Base-by-base conservation (phyloP, 2,797 vertebrate genomes). In the Anabas testudineus region DNA sequence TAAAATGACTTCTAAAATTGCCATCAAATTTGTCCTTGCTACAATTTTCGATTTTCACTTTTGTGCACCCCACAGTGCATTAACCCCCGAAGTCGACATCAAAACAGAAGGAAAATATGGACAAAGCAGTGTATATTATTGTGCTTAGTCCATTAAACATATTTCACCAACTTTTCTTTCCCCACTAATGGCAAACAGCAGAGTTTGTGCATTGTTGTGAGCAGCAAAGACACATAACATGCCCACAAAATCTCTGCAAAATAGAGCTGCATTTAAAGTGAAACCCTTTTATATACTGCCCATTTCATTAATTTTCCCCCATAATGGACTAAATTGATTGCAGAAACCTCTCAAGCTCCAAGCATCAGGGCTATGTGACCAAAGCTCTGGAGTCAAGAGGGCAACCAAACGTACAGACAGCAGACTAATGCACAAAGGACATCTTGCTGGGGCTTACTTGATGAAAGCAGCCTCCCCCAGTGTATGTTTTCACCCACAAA, bases 311-410 rank as follows among this genome's bases (percentile, higher is more conserved):
- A 88, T 89, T 87, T 78, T 34, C 71, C 37, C 26, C 32, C 61
- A 82, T 88, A 86, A 91, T 89, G 89, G 89, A 78, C 75, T 57
- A 71, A 87, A 91, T 92, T 92, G 89, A 93, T 92, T 90, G 88
- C 68, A 30, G 74, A 68, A 88, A 84, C 85, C 87, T 86, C 85
- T 86, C 76, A 86, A 82, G 83, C 89, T 85, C 68, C 66, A 82
- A 82, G 83, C 78, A 85, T 88, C 78, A 71, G 78, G 45, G 77
- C 76, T 78, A 76, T 89, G 87, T 84, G 88, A 86, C 86, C 87
- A 58, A 56, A 75, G 78, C 86, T 84, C 61, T 63, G 76, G 75
- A 88, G 67, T 76, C 68, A 14, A 48, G 70, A 74, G 77, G 83
- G 88, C 72, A 79, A 86, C 87, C 85, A 88, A 90, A 87, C 88